Base-by-base conservation (phyloP, 2,113 vertebrate genomes). In the Sorex araneus region DNA sequence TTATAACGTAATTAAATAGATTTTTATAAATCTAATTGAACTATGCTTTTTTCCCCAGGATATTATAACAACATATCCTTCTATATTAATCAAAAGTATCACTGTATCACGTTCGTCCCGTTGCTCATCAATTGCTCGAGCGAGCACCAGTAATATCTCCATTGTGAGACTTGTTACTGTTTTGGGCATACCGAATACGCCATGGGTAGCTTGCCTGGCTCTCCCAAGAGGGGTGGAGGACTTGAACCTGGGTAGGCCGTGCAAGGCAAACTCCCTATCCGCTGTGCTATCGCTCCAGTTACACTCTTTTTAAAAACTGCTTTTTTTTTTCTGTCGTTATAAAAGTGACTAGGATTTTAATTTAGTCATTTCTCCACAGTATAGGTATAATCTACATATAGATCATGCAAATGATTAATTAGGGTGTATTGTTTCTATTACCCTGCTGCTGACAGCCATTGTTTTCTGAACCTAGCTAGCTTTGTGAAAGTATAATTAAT, bases 301-400 rank as follows among this genome's bases (percentile, higher is more conserved):
- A 16, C 50, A 54, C 54, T 15, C 18, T 54, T 54, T 54, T 15
- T 54, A 16, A 16, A 16, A 54, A 54, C 54, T 81, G 43, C 64
- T 63, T 81, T 50, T 80, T 23, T 30, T 11, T 25, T 89, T 81
- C 75, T 66, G 15, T 34, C 50, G 28, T 87, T 83, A 67, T 45
- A 34, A 70, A 86, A 81, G 27, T 40, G 3, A 34, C 69, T 47
- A 63, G 69, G 28, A 40, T 74, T 90, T 23, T 86, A n/a, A 1
- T 78, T 82, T 67, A 90, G 50, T 64, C 11, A 47, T 47, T 83
- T 87, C 64, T 67, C 27, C 47, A 34, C 9, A 70, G 90, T 86
- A 75, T 79, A 54, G 13, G 85, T 43, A 82, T 21, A 95, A 82
- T 34, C 43, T 19, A 21, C 69, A 34, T 47, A 57, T 86, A 40